Evolutionary conservation across 92 coral and sea anemone species (phyloP).

Genomic region (Meandrina meandrites): DNA sequence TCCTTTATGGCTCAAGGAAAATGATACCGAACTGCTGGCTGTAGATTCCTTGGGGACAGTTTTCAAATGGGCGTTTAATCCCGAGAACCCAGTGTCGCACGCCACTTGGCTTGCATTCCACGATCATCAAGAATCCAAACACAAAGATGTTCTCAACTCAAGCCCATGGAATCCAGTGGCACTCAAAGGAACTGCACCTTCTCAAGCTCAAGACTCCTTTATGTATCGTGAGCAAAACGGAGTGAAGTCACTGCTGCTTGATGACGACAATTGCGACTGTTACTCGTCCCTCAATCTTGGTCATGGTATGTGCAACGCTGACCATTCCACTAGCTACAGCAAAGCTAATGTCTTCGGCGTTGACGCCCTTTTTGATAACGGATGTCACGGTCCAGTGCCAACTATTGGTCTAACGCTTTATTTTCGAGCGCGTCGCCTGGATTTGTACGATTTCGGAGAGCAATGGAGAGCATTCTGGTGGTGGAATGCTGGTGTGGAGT

Average conservation of each 20-base stretch:
- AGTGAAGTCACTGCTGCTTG: slow-evolving; percentile 66
- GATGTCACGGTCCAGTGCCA: slow-evolving; percentile 61
- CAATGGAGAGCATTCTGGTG: slow-evolving; percentile 81
- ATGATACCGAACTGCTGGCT: slow-evolving; percentile 64
- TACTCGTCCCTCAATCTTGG: slow-evolving; percentile 66
- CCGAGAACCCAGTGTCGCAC: slow-evolving; percentile 68
- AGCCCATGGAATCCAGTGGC: slow-evolving; percentile 71
- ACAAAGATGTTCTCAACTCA: slow-evolving; percentile 45
- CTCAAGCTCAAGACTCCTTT: slow-evolving; percentile 63
- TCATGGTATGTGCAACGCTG: slow-evolving; percentile 69
- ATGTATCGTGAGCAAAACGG: slow-evolving; percentile 78
- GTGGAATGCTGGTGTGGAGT: slow-evolving; percentile 72
- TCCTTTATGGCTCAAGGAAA: slow-evolving; percentile 70
- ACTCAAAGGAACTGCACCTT: slow-evolving; percentile 59
- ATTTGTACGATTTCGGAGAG: slow-evolving; percentile 45
- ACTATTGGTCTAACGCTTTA: slow-evolving; percentile 61
- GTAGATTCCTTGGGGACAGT: slow-evolving; percentile 69
- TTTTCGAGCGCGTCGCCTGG: slow-evolving; percentile 53
- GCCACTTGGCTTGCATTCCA: slow-evolving; percentile 77
- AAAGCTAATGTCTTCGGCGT: slow-evolving; percentile 62
- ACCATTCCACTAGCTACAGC: slow-evolving; percentile 49
- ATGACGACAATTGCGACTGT: slow-evolving; percentile 76
- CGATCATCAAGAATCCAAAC: slow-evolving; percentile 47
- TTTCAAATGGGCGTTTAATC: slow-evolving; percentile 68
- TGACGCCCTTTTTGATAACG: slow-evolving; percentile 64